These are phyloP conservation scores for Exephanes ischioxanthus DNA, from an alignment of 2,888 invertebrate genomes.

Conservation along the genomic window DNA sequence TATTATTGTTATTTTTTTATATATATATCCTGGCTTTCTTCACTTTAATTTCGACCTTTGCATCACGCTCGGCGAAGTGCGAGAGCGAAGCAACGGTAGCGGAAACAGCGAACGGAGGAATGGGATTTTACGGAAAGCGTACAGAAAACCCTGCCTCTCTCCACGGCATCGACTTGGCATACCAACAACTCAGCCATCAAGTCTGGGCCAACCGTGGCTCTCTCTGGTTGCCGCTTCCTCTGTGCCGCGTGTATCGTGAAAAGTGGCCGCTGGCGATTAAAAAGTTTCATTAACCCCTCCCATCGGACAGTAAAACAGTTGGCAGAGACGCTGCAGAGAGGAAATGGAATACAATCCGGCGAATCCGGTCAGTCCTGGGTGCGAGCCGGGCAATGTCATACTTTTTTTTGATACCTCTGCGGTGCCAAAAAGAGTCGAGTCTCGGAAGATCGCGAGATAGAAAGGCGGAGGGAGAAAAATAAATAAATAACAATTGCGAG, in stretches of 20 bases:
- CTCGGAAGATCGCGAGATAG: conserved; percentile 26
- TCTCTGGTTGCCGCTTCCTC: conserved; percentile 11
- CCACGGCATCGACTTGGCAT: conserved; percentile 31
- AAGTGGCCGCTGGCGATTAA: conserved; percentile 47
- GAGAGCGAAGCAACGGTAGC: conserved; percentile 35
- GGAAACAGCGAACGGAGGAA: conserved; percentile 32
- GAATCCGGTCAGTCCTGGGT: conserved; percentile 74
- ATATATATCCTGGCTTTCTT: conserved; percentile 16
- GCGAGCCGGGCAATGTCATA: conserved; percentile 70
- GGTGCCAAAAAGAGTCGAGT: conserved; percentile 31
- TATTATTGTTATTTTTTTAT: not conserved
- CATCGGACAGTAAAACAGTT: not conserved
- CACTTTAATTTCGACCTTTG: conserved; percentile 52
- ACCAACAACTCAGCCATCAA: conserved; percentile 10
- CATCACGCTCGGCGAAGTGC: conserved; percentile 52
- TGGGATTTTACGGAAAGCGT: not conserved
- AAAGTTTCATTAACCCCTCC: conserved; percentile 39
- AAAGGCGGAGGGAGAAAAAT: conserved; percentile 2
- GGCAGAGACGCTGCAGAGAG: conserved; percentile 44
- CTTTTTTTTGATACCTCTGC: conserved; percentile 19
- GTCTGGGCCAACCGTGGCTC: not conserved
- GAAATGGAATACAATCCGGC: conserved; percentile 75
- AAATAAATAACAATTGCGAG: not conserved
- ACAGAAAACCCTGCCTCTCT: not conserved
- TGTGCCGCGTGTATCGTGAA: conserved; percentile 25